Evolutionary conservation across 2,113 vertebrate genomes (phyloP), one percentile per base, ranked within the genome.

Genomic region (Pachypanchax playfairii): DNA sequence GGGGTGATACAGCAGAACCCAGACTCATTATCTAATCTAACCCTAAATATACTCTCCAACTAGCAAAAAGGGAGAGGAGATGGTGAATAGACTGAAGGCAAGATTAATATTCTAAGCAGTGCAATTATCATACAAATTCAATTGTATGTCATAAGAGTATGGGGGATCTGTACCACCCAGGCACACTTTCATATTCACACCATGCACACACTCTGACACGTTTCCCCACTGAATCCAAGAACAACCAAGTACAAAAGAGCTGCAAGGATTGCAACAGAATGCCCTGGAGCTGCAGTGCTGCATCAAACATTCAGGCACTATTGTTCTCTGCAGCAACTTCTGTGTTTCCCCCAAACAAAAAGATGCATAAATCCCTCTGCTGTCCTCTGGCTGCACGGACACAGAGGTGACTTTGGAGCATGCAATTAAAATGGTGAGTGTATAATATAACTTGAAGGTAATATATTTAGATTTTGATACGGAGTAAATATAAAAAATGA

Each of bases 61-160:
- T 60, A 54, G 55, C 18, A 56, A 67, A 69, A 53, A 67, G 71
- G 82, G 82, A 75, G 80, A 75, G 74, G 76, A 79, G 81, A 83
- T 10, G n/a, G 9, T 11, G 65, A 83, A 82, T 46, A 56, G 43
- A 31, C 62, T 73, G 60, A 67, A 80, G 84, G 75, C 58, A 88
- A 87, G 80, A 91, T 91, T 90, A 82, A 90, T 77, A 61, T 58
- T 49, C 75, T 79, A 77, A 64, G 62, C 53, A 65, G 83, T 74
- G 56, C 54, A 65, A 87, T 82, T 84, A 82, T 79, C 75, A 84
- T 57, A 88, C 61, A 78, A 80, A 86, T 82, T 75, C 69, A 61
- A 82, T 54, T 83, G 70, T 65, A 58, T 53, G 73, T 72, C 56
- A 67, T 58, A 60, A 72, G n/a, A 77, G 60, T 31, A 25, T 25